Base-by-base conservation (phyloP, 2,113 vertebrate species). In the Epinephelus lanceolatus region DNA sequence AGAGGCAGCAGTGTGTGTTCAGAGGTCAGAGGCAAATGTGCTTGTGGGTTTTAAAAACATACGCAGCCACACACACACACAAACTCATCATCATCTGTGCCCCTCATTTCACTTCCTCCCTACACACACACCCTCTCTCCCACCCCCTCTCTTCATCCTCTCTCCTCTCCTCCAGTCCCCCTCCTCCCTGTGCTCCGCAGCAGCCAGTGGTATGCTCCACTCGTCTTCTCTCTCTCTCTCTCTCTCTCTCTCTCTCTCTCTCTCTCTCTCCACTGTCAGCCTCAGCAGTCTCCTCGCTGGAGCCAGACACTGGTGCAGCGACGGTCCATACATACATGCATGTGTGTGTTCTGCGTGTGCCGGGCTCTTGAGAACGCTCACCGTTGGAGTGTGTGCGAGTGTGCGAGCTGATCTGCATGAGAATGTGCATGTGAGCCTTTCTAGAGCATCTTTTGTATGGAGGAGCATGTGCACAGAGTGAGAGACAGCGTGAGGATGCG, bases 201-300 rank as follows among this genome's bases (percentile, higher is more conserved):
- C 82, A 91, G 81, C 73, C 70, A 89, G 80, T 91, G 89, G 86
- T 89, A 90, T 40, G 86, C 83, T 93, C 92, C 84, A 74, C 89
- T 91, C 86, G 25, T 79, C 86, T 78, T 80, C 30, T 30, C 30
- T 30, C 30, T 5, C 30, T 30, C 30, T 30, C 30, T 30, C 30
- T 30, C 30, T 30, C 27, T 30, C 78, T 65, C 73, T 62, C 62
- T 76, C 61, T 69, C 60, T n/a, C 52, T 59, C 47, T 47, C 71
- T 53, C 67, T 71, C 76, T 56, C 70, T 33, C 77, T 62, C 75
- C 63, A 52, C 76, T 75, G 47, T 86, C 90, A 90, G 70, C 82
- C 70, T 89, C 81, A 75, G 71, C 81, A 81, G 74, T 63, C 92
- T 72, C 73, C 68, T 72, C 80, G 71, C 68, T 21, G 5, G 49